These are phyloP conservation scores for Pterobdella sp. DNA, from an alignment of 2,888 invertebrate genomes.

Conservation along the genomic window DNA sequence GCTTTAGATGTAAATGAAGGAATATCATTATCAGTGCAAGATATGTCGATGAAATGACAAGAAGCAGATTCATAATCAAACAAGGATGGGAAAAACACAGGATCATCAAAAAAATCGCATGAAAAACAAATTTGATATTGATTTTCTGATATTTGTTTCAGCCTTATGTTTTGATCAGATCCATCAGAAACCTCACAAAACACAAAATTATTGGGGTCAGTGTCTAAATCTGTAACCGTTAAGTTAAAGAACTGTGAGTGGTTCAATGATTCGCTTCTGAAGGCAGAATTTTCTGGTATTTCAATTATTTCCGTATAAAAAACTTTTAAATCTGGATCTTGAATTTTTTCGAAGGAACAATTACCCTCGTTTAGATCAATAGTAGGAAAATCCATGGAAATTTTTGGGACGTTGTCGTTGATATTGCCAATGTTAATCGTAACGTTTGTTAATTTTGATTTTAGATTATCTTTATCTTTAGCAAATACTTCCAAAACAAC, in stretches of 20 bases:
- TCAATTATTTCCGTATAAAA: background rate
- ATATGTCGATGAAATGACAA: background rate
- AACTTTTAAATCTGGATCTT: no score
- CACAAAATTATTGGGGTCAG: background rate
- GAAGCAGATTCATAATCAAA: background rate
- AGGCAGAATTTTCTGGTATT: background rate
- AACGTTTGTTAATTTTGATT: background rate
- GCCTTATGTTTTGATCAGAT: background rate
- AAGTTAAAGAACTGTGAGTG: background rate
- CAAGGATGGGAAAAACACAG: background rate
- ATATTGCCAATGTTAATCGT: background rate
- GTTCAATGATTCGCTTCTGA: background rate
- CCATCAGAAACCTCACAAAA: background rate
- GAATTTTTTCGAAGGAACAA: background rate
- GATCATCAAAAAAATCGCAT: background rate
- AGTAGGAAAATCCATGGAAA: background rate
- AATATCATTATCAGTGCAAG: background rate
- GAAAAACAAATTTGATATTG: background rate
- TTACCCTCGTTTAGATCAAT: background rate
- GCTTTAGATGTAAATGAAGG: background rate
- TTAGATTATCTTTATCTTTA: background rate
- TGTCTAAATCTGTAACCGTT: background rate
- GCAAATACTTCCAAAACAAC: background rate
- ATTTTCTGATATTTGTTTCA: background rate
- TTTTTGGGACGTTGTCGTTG: conserved; percentile 1